Evolutionary conservation across 2,113 vertebrate genomes (phyloP).

Genomic region (Heterocephalus glaber): DNA sequence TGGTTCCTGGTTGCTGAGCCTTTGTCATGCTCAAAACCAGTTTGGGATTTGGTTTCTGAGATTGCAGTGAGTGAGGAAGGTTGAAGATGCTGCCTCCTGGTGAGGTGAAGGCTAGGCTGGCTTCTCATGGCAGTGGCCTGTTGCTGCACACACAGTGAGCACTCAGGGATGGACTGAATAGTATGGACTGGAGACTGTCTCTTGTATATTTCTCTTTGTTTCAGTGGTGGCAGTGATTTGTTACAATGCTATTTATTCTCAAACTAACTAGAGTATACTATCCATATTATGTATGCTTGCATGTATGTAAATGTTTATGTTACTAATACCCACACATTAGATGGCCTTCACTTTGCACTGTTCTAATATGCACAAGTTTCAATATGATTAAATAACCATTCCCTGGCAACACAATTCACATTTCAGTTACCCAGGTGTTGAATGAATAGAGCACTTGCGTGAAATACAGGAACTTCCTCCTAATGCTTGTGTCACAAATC

Average conservation of each 20-base stretch:
- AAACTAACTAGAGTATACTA: fast-evolving
- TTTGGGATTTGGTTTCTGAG: background rate
- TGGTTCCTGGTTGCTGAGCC: background rate
- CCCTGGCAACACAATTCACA: background rate
- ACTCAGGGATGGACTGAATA: fast-evolving
- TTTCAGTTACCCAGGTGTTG: background rate
- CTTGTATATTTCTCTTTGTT: background rate
- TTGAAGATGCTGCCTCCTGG: background rate
- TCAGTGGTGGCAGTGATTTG: background rate
- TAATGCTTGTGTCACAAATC: background rate
- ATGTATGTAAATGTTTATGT: background rate
- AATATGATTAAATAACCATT: background rate
- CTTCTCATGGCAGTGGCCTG: background rate
- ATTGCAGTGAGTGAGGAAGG: fast-evolving
- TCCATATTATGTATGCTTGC: no score
- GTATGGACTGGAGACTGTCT: background rate
- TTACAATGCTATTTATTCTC: background rate
- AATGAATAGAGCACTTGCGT: background rate
- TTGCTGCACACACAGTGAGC: fast-evolving
- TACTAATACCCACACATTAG: background rate
- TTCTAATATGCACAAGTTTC: background rate
- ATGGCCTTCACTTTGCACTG: no score
- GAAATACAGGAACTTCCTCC: background rate
- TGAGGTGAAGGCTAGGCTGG: background rate
- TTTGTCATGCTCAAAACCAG: background rate